Conservation (phyloP, 2,888 invertebrate genomes). For the Helobdella robusta region DNA sequence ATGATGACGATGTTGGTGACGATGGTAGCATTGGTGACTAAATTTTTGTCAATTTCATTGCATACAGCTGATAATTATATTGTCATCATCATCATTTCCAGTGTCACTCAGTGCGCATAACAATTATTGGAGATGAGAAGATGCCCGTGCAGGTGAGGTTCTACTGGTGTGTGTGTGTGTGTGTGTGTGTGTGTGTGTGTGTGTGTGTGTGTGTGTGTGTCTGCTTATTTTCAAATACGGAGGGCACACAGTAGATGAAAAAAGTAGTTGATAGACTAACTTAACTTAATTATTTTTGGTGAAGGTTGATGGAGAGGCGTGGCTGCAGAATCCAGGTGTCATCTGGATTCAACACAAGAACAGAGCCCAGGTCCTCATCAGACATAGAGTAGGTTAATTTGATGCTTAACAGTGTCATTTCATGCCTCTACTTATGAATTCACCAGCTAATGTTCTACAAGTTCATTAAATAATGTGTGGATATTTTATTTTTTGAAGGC, state of each 20-base stretch:
- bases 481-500: conserved; percentile 52
- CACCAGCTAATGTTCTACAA: no score
- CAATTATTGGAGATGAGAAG: conserved; percentile 75
- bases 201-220: no score
- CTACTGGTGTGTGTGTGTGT: no score
- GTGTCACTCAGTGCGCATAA: conserved; percentile 88
- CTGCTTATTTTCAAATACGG: conserved; percentile 55
- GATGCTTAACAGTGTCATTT: no score
- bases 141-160: conserved; percentile 93
- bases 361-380: conserved; percentile 85
- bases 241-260: neutral
- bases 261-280: neutral
- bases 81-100: conserved; percentile 33
- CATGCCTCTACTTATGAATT: no score
- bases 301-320: conserved; percentile 94
- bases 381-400: conserved; percentile 60
- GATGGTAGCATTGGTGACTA: no score
- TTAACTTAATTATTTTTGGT: neutral
- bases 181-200: no score
- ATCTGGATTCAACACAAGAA: conserved; percentile 92
- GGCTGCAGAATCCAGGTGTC: conserved; percentile 92
- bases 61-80: no score
- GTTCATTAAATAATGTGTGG: no score
- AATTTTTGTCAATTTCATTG: no score
- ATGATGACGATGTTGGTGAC: no score